Base-by-base conservation (phyloP, 2,113 vertebrate genomes). In the Dasyprocta punctata region DNA sequence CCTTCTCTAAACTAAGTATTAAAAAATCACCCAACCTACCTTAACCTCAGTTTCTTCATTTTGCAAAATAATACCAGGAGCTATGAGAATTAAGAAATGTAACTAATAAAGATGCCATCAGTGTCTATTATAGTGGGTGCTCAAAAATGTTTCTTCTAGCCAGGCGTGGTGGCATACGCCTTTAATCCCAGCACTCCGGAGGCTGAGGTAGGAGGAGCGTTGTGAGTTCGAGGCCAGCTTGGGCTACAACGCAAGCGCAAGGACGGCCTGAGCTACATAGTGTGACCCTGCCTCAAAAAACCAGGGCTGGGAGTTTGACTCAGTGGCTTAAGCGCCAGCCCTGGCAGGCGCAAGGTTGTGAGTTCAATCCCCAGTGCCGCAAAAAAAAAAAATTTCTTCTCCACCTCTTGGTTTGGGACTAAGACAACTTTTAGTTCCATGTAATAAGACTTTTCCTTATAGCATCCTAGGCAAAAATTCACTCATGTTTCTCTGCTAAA, bases 71-170 rank as follows among this genome's bases (percentile, higher is more conserved):
- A 77, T 69, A 86, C 22, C 44, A 61, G 38, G 49, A 16, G 20
- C 65, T 89, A 36, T 20, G 65, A 96, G 44, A 92, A 95, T 93
- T 94, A 92, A 88, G 41, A 71, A 94, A 86, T 65, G 89, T 65
- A 96, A 90, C 38, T 17, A 89, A 91, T 69, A 86, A 54, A 47
- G 65, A 95, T 41, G 10, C 58, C 56, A 56, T 30, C 54, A 81
- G 38, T 52, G 30, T 89, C 89, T 86, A 61, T 58, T 89, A 63
- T 26, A 63, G 1, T 49, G 85, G 41, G 16, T 94, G 67, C 7
- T 94, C 41, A 81, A 77, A 90, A 93, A 36, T 14, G 28, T 52
- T 73, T 92, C 60, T n/a, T n/a, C n/a, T n/a, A n/a, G n/a, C n/a
- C n/a, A n/a, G n/a, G n/a, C n/a, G n/a, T n/a, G n/a, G n/a, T n/a